These are phyloP conservation scores for Elephas maximus DNA, from an alignment of 2,113 vertebrate species.

Conservation along the genomic window DNA sequence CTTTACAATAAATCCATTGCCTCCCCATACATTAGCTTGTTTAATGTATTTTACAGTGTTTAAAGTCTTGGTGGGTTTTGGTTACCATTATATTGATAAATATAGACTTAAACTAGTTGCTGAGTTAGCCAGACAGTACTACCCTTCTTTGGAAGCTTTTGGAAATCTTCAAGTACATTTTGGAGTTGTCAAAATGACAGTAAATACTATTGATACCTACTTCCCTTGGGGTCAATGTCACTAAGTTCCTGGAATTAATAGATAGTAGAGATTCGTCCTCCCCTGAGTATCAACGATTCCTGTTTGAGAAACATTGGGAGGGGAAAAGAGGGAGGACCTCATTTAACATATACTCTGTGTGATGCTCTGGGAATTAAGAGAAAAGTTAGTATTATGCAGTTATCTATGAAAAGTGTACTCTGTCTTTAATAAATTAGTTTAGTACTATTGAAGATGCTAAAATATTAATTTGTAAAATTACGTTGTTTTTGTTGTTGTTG, in stretches of 20 bases:
- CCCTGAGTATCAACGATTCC: not conserved
- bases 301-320: not conserved
- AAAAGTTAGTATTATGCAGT: not conserved
- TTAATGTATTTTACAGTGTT: not conserved
- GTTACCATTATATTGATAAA: not conserved
- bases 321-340: not conserved
- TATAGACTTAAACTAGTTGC: not conserved
- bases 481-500: no score
- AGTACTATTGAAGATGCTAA: not conserved
- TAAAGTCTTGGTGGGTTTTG: not conserved
- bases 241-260: not conserved
- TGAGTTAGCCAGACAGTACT: not conserved
- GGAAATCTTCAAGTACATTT: not conserved
- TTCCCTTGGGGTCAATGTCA: not conserved
- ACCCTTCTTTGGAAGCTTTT: not conserved
- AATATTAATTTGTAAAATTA: not conserved
- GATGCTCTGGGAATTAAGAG: not conserved
- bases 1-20: not conserved
- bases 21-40: not conserved
- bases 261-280: not conserved
- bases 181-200: not conserved
- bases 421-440: not conserved
- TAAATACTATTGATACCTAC: not conserved
- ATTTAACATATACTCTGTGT: not conserved
- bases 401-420: not conserved